These are phyloP conservation scores for Xyliphius kryptos DNA, from an alignment of 2,113 vertebrate genomes.

Conservation along the genomic window DNA sequence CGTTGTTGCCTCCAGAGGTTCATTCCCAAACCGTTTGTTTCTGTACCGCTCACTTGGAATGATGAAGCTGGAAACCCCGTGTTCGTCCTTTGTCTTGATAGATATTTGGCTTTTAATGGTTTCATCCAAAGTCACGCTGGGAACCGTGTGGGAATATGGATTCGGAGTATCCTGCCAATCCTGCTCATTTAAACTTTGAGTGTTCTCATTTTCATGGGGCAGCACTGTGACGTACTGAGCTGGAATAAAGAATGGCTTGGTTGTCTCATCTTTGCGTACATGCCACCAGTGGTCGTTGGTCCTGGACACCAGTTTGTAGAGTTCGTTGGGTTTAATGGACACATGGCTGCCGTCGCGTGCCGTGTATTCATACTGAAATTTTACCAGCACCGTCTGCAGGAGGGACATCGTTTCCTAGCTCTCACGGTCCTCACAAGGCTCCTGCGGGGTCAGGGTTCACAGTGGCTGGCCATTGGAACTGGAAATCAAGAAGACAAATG, in stretches of 20 bases:
- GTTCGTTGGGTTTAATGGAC: conserved; percentile 80
- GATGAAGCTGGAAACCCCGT: too few relatives aligned
- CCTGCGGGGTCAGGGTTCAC: conserved; percentile 17
- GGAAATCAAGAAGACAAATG: conserved; percentile 12
- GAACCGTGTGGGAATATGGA: background rate
- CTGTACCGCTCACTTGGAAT: too few relatives aligned
- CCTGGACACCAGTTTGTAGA: conserved; percentile 73
- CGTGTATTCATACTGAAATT: conserved; percentile 76
- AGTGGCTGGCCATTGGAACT: conserved; percentile 23
- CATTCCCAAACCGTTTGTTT: too few relatives aligned
- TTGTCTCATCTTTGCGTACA: conserved; percentile 63
- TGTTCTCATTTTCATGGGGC: conserved; percentile 9
- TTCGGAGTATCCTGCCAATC: conserved; percentile 8
- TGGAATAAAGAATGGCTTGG: conserved; percentile 80
- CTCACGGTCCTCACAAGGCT: too few relatives aligned
- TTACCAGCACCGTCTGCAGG: conserved; percentile 73
- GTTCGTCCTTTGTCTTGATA: background rate
- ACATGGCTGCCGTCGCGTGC: conserved; percentile 71
- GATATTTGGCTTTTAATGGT: background rate
- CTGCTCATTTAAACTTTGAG: background rate
- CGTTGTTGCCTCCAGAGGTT: too few relatives aligned
- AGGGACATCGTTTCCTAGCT: conserved; percentile 43
- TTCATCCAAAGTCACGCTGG: too few relatives aligned
- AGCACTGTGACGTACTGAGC: conserved; percentile 80
- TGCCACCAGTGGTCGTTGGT: conserved; percentile 91